Conservation (phyloP, 2,888 invertebrate species). For the Morpho deidamia region DNA sequence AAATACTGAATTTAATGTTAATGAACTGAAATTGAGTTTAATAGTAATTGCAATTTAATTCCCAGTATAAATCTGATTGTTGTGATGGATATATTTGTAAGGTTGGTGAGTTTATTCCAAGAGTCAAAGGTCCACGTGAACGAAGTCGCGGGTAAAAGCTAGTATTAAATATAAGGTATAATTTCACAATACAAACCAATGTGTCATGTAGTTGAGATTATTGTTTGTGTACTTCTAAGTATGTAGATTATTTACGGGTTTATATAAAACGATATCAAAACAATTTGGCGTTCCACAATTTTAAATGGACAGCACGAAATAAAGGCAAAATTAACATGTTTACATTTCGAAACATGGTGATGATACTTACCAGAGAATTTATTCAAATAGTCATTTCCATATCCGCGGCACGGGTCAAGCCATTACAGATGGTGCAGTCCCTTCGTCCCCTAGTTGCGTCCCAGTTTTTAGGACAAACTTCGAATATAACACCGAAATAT, state of each 20-base stretch:
- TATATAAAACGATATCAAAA: neutral
- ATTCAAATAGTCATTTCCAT: slow-evolving; percentile 42
- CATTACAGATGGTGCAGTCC: slow-evolving; percentile 44
- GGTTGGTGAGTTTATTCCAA: too few relatives aligned
- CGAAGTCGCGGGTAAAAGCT: too few relatives aligned
- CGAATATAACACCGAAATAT: slow-evolving; percentile 43
- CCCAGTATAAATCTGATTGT: too few relatives aligned
- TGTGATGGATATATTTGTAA: too few relatives aligned
- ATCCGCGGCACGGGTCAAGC: slow-evolving; percentile 29
- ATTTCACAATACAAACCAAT: neutral
- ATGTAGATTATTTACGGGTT: too few relatives aligned
- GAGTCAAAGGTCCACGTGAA: too few relatives aligned
- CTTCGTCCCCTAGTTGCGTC: slow-evolving; percentile 33
- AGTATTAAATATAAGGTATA: too few relatives aligned
- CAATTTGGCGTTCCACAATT: neutral
- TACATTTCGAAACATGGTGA: slow-evolving; percentile 23
- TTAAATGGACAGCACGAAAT: neutral
- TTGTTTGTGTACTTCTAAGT: too few relatives aligned
- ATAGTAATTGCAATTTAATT: too few relatives aligned
- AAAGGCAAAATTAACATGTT: slow-evolving; percentile 20
- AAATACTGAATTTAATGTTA: too few relatives aligned
- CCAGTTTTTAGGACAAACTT: slow-evolving; percentile 55
- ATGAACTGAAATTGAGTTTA: too few relatives aligned
- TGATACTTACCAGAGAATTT: slow-evolving; percentile 28
- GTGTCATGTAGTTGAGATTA: neutral